Evolutionary conservation across 64 coral and sea anemone species (phyloP).

Genomic region (Hydrozoanthus tunicans): DNA sequence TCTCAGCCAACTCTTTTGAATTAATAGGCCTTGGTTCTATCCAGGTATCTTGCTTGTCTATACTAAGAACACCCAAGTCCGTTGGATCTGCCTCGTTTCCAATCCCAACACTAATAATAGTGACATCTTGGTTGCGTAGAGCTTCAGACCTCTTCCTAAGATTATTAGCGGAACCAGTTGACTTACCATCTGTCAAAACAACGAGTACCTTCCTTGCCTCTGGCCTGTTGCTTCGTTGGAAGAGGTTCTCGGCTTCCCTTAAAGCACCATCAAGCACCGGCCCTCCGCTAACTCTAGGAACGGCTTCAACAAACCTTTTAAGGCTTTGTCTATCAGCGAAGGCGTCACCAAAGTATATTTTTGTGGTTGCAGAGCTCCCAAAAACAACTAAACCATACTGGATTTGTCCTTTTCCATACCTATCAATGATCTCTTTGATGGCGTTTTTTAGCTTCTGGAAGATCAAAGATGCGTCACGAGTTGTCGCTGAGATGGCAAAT

Average conservation of each 20-base stretch:
- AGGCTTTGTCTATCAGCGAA: conserved; percentile 40
- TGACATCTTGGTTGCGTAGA: conserved; percentile 57
- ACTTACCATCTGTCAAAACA: conserved; percentile 71
- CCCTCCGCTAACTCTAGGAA: conserved; percentile 42
- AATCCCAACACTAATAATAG: conserved; percentile 64
- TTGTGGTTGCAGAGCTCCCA: conserved; percentile 54
- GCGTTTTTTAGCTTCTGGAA: conserved; percentile 74
- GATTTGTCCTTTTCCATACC: conserved; percentile 62
- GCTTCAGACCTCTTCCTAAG: conserved; percentile 47
- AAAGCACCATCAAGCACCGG: conserved; percentile 42
- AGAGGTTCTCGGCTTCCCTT: conserved; percentile 43
- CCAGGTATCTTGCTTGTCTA: conserved; percentile 65
- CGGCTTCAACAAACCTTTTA: conserved; percentile 41
- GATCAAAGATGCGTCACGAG: conserved; percentile 40
- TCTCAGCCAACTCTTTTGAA: conserved; percentile 50
- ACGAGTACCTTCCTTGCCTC: conserved; percentile 67
- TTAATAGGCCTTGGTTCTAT: conserved; percentile 27
- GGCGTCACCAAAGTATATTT: conserved; percentile 63
- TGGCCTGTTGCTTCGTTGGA: conserved; percentile 35
- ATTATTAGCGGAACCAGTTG: conserved; percentile 49
- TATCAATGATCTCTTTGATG: conserved; percentile 70
- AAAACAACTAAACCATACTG: conserved; percentile 83
- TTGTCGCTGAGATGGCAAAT: conserved; percentile 70
- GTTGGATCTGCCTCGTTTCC: conserved; percentile 53
- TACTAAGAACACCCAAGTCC: conserved; percentile 61